Conservation (phyloP, 2,113 vertebrate genomes). For the Chitala chitala region DNA sequence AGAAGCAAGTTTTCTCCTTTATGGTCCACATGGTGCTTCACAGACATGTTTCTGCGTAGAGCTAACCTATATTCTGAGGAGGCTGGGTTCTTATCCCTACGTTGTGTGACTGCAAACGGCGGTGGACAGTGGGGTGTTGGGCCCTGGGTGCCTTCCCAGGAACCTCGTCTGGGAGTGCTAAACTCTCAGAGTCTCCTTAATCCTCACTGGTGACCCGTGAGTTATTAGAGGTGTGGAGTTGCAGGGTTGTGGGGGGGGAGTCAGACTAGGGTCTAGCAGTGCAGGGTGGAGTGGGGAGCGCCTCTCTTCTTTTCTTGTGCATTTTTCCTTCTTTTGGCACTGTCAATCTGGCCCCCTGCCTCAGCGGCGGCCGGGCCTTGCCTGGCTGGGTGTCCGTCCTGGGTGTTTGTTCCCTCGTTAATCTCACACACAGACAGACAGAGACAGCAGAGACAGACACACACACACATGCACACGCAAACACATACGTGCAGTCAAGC, state of each 20-base stretch:
- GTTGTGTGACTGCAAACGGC: too few relatives aligned
- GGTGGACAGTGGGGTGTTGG: neutral
- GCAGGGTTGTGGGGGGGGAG: constrained; percentile 41
- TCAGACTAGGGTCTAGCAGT: constrained; percentile 10
- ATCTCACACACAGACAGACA: too few relatives aligned
- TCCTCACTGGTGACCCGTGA: constrained; percentile 57
- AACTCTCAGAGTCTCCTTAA: constrained; percentile 58
- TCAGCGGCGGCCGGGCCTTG: neutral
- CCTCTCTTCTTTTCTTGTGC: neutral
- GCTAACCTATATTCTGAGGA: too few relatives aligned
- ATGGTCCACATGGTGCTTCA: too few relatives aligned
- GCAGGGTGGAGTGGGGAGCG: neutral
- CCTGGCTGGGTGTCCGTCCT: neutral
- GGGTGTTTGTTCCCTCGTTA: neutral
- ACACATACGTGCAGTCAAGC: neutral
- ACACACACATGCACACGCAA: neutral
- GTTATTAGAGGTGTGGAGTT: constrained; percentile 46
- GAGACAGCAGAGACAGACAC: neutral
- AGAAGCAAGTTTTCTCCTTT: too few relatives aligned
- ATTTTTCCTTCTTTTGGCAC: constrained; percentile 1
- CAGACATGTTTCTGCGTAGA: too few relatives aligned
- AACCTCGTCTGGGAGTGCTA: constrained; percentile 45
- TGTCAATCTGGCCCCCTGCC: neutral
- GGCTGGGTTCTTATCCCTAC: too few relatives aligned
- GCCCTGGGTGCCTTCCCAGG: neutral